phyloP scores from a whole-genome alignment of 2,797 vertebrate species.

The Psittacula echo region DNA sequence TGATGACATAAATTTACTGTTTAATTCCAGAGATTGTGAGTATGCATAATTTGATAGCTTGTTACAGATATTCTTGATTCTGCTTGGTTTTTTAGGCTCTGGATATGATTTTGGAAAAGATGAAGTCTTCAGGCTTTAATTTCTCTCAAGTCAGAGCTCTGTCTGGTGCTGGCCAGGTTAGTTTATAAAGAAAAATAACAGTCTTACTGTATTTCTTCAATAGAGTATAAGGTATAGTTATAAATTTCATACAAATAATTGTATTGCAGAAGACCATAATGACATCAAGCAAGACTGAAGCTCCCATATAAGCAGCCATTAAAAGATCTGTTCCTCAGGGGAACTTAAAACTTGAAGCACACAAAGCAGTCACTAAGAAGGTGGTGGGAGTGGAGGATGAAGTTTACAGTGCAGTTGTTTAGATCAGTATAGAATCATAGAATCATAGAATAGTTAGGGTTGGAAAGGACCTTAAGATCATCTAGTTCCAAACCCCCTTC shows the following conservation, averaged over 20 bases:
- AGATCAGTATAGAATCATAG: not conserved
- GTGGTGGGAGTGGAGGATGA: not conserved
- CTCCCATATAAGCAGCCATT: not conserved
- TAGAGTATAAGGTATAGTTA: not conserved
- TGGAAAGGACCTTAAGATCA: too few relatives aligned
- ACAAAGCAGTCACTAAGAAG: not conserved
- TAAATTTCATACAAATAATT: not conserved
- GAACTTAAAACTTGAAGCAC: not conserved
- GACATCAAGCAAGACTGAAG: not conserved
- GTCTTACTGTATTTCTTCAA: not conserved
- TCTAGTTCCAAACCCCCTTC: too few relatives aligned
- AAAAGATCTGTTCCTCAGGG: not conserved
- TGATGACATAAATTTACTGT: not conserved
- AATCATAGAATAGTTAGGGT: too few relatives aligned
- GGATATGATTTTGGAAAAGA: constrained; percentile 88
- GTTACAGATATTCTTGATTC: not conserved
- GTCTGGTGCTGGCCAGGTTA: constrained; percentile 94
- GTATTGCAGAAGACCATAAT: not conserved
- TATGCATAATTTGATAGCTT: constrained; percentile 20
- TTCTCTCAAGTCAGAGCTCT: constrained; percentile 87
- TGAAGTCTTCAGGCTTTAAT: constrained; percentile 86
- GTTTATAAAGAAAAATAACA: constrained; percentile 17
- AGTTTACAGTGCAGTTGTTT: not conserved
- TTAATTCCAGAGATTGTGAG: not conserved
- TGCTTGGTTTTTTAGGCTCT: constrained; percentile 83